Conservation (phyloP, 2,113 vertebrate genomes). For the Toxotes jaculatrix region DNA sequence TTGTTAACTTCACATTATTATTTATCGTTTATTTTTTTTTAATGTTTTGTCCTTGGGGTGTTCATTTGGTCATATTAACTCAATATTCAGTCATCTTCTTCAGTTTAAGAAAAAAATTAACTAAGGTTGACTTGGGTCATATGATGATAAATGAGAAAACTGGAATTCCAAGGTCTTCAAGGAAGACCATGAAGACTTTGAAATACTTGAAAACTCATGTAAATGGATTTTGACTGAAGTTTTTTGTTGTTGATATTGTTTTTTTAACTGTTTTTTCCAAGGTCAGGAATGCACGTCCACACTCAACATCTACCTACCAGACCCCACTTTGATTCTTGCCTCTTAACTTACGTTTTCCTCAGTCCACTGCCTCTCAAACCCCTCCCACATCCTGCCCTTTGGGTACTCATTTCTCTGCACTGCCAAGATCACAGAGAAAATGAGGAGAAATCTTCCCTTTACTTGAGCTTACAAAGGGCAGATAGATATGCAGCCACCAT, state of each 20-base stretch:
- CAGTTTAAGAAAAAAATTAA: not conserved
- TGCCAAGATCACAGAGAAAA: conserved; percentile 30
- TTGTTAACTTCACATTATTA: not conserved
- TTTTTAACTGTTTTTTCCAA: not conserved
- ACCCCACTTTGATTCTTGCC: not conserved
- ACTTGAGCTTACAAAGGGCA: conserved; percentile 49
- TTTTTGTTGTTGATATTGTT: not conserved
- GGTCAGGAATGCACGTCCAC: conserved; percentile 2
- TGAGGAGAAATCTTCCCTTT: conserved; percentile 41
- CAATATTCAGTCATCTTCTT: not conserved
- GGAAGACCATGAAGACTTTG: not conserved
- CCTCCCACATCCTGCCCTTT: not conserved
- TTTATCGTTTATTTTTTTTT: no score
- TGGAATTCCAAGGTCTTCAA: no score
- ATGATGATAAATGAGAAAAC: no score
- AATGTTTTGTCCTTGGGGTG: no score
- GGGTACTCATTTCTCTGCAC: not conserved
- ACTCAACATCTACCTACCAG: not conserved
- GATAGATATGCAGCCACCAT: conserved; percentile 27
- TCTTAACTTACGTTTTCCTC: not conserved
- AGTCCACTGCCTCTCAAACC: not conserved
- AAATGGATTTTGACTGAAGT: not conserved
- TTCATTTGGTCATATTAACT: no score
- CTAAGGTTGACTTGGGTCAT: no score
- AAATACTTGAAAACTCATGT: not conserved